A percentile compares a stretch with the other conserved stretches of the same genome.
Conservation (phyloP, 2,888 invertebrate species). For the Nezara viridula region DNA sequence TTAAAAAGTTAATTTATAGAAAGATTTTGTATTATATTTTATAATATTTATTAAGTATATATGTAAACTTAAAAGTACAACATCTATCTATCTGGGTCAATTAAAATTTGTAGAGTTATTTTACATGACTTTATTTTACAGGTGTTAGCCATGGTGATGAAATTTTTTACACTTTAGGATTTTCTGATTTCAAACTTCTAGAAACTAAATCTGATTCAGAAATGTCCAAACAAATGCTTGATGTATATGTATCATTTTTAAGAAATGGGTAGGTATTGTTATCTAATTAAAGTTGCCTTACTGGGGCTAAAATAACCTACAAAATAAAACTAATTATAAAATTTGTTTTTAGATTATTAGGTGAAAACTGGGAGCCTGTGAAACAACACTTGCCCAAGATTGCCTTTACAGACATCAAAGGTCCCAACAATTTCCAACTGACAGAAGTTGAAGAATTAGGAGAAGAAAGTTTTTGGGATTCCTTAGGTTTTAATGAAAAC, state of each 20-base stretch:
- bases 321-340: background rate
- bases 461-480: too few species aligned
- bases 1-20: too few species aligned
- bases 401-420: slow-evolving; percentile 2
- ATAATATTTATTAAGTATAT: too few species aligned
- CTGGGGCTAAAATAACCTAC: background rate
- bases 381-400: background rate
- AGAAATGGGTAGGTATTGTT: background rate
- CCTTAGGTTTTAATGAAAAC: too few species aligned
- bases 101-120: too few species aligned
- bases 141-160: slow-evolving; percentile 67
- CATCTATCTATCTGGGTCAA: too few species aligned
- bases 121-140: slow-evolving; percentile 61
- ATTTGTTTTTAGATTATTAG: background rate
- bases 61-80: too few species aligned
- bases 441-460: too few species aligned
- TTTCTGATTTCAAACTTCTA: slow-evolving; percentile 66
- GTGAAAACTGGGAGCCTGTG: too few species aligned
- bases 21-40: too few species aligned
- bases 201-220: background rate
- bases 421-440: too few species aligned
- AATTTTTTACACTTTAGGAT: slow-evolving; percentile 65
- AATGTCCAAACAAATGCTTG: too few species aligned
- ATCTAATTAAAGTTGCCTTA: background rate
- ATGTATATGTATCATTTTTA: slow-evolving; percentile 24